These are phyloP conservation scores for Okamejei kenojei DNA, from an alignment of 2,797 vertebrate species.

Conservation along the genomic window DNA sequence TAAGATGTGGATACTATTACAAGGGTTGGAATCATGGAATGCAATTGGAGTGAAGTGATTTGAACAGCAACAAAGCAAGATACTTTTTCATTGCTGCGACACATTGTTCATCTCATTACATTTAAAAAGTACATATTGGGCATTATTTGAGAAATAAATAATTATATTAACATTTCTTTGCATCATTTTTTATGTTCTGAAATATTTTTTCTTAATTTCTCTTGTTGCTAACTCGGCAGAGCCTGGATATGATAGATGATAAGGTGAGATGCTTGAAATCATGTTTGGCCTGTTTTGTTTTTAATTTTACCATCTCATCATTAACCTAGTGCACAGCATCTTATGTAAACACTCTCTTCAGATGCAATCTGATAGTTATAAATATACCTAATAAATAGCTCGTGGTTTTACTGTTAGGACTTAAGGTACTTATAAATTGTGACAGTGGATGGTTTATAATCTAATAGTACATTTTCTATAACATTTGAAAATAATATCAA, in stretches of 20 bases:
- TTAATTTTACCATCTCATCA: background rate
- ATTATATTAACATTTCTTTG: background rate
- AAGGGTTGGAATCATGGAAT: background rate
- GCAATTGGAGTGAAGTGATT: background rate
- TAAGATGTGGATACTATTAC: background rate
- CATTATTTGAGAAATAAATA: constrained; percentile 5
- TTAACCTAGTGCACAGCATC: background rate
- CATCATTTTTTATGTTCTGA: constrained; percentile 50
- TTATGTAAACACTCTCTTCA: background rate
- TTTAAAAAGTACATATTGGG: background rate
- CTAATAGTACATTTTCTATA: background rate
- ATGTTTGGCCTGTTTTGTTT: constrained; percentile 6
- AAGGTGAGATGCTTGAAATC: constrained; percentile 74
- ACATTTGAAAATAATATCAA: background rate
- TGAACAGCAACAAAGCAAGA: background rate
- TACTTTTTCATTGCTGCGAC: background rate
- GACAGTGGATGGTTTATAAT: background rate
- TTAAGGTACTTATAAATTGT: background rate
- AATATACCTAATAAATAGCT: background rate
- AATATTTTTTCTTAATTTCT: constrained; percentile 59
- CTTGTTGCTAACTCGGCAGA: constrained; percentile 69
- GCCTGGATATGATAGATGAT: constrained; percentile 97
- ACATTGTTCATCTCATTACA: background rate
- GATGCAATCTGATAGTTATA: background rate
- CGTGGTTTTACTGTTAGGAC: background rate